Evolutionary conservation across 2,113 vertebrate species (phyloP), one percentile per base, ranked within the genome.

Genomic region (Meleagris gallopavo): DNA sequence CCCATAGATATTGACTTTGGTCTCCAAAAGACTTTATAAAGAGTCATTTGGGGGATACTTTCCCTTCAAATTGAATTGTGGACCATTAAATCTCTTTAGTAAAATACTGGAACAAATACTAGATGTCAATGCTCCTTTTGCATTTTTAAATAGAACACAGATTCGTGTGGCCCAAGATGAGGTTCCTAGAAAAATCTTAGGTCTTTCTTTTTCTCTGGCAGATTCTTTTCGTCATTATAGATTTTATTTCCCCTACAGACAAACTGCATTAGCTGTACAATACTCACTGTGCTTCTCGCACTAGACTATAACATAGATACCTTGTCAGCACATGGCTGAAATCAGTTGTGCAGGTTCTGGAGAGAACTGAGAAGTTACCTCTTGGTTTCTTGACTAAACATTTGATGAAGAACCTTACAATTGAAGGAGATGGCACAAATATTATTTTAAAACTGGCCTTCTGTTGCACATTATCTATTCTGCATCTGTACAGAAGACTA

Each of bases 31-130:
- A 97, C 97, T 97, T 96, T 97, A 97, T 97, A 97, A 98, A 97
- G 84, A 98, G 97, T 97, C 94, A 79, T 97, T 48, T 76, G 90
- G 91, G 97, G 94, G 91, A 97, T 94, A 95, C 93, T 96, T 98
- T 97, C 92, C 93, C 95, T 97, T 98, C 97, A 97, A 97, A 97
- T 98, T 98, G 96, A 97, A 97, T 97, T 96, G 95, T 97, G 95
- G 71, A 88, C 96, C 87, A 95, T 97, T 98, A 97, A 97, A 97
- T 97, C 93, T 97, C 92, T 95, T 97, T 94, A 97, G 95, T 86
- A 97, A 97, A 98, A 97, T 95, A 95, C 85, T 77, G 88, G 19
- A 48, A 94, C 83, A 96, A 96, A 90, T 86, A 96, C 91, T 93
- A 77, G 90, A 94, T 93, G 86, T 80, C 88, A 85, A 88, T 72